These are phyloP conservation scores for Pocillopora meandrina DNA, from an alignment of 92 coral and sea anemone genomes.

Conservation along the genomic window DNA sequence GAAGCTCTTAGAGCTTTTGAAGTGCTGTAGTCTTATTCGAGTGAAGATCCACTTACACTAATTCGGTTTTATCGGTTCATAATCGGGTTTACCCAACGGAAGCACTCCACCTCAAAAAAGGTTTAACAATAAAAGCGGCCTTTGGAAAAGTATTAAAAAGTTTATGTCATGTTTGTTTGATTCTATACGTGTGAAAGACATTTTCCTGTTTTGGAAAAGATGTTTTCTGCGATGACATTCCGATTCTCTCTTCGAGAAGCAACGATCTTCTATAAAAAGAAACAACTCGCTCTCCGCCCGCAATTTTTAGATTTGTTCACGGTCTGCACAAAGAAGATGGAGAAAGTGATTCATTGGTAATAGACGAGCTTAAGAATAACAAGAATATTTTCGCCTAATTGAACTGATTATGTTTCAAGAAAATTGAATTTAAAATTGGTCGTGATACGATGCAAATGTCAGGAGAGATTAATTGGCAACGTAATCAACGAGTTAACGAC, in stretches of 20 bases:
- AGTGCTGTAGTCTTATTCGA: too few relatives aligned
- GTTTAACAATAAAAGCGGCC: background rate
- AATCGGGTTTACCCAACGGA: background rate
- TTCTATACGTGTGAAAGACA: too few relatives aligned
- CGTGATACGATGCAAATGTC: conserved; percentile 4
- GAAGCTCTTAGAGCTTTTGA: too few relatives aligned
- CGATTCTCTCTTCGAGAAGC: background rate
- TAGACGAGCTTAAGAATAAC: background rate
- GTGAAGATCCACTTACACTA: background rate
- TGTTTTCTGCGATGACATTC: background rate
- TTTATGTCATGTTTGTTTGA: background rate
- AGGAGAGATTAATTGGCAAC: background rate
- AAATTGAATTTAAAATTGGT: conserved; percentile 27
- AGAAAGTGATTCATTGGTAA: background rate
- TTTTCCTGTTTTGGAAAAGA: too few relatives aligned
- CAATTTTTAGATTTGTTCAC: background rate
- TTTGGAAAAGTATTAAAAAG: background rate
- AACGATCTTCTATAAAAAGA: background rate
- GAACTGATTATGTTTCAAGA: conserved; percentile 10
- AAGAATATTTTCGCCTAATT: background rate
- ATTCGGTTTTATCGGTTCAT: background rate
- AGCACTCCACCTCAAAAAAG: background rate
- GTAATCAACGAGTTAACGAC: conserved; percentile 8
- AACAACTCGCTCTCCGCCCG: background rate
- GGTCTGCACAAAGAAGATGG: background rate